Evolutionary conservation across 2,797 vertebrate species (phyloP).

Genomic region (Paramormyrops hopkinsi): DNA sequence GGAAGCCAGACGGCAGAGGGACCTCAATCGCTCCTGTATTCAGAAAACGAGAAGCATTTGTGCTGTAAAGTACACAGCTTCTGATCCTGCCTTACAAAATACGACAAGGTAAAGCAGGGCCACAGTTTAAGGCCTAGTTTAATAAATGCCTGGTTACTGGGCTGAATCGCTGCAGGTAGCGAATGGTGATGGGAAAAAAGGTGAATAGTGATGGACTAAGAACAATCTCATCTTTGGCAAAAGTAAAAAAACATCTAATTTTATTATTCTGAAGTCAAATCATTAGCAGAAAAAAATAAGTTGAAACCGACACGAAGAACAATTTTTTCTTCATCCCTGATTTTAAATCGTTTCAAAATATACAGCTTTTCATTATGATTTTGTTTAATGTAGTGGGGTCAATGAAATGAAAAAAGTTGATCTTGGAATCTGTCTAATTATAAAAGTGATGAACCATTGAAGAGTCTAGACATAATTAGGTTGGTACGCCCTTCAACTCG

Average conservation of each 20-base stretch:
- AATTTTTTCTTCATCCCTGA: slow-evolving; percentile 22
- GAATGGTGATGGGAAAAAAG: neutral
- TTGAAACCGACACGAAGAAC: slow-evolving; percentile 31
- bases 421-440: slow-evolving; percentile 23
- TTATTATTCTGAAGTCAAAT: slow-evolving; percentile 27
- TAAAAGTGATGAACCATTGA: slow-evolving; percentile 29
- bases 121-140: neutral
- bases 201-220: neutral
- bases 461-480: slow-evolving; percentile 23
- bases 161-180: neutral
- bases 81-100: neutral
- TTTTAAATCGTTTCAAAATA: slow-evolving; percentile 27
- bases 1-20: slow-evolving; percentile 3
- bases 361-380: slow-evolving; percentile 25
- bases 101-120: neutral
- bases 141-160: neutral
- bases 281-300: slow-evolving; percentile 35
- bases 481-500: neutral
- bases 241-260: slow-evolving; percentile 26
- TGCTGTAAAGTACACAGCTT: neutral
- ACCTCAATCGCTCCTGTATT: neutral
- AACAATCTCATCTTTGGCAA: neutral
- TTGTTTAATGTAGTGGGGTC: slow-evolving; percentile 14
- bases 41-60: neutral
- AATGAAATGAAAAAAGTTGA: slow-evolving; percentile 15